Conservation (phyloP, 2,888 invertebrate genomes). For the Leptopterna dolabrata region DNA sequence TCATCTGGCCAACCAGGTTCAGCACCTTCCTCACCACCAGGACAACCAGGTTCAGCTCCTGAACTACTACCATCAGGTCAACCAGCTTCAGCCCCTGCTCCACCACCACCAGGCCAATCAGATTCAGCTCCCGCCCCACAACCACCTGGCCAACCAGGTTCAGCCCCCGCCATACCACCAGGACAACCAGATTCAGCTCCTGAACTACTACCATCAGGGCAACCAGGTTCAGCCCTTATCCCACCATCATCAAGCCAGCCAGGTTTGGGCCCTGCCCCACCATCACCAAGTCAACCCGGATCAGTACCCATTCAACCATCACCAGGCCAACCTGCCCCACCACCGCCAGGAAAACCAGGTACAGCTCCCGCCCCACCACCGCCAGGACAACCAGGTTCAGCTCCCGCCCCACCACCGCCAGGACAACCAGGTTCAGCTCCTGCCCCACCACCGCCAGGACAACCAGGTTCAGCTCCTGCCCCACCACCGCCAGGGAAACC, state of each 20-base stretch:
- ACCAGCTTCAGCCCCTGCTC: not conserved
- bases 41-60: not conserved
- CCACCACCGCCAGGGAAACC: not conserved
- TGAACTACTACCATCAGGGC: too few relatives aligned
- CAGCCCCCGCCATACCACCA: too few relatives aligned
- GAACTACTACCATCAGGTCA: not conserved
- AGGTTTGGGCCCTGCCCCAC: not conserved
- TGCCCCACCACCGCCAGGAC: not conserved
- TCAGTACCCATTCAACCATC: not conserved
- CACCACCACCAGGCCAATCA: not conserved
- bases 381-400: too few relatives aligned
- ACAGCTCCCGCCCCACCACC: too few relatives aligned
- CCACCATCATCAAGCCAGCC: too few relatives aligned
- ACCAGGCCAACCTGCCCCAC: not conserved
- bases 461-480: not conserved
- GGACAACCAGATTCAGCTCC: too few relatives aligned
- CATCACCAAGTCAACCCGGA: not conserved
- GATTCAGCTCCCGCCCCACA: too few relatives aligned
- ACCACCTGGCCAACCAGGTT: too few relatives aligned
- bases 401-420: too few relatives aligned
- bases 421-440: too few relatives aligned
- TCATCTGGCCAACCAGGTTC: not conserved
- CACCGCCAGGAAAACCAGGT: too few relatives aligned
- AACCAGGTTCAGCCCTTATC: too few relatives aligned
- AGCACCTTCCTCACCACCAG: not conserved